These are phyloP conservation scores for Hemaris fuciformis DNA, from an alignment of 2,888 invertebrate genomes.

Conservation along the genomic window DNA sequence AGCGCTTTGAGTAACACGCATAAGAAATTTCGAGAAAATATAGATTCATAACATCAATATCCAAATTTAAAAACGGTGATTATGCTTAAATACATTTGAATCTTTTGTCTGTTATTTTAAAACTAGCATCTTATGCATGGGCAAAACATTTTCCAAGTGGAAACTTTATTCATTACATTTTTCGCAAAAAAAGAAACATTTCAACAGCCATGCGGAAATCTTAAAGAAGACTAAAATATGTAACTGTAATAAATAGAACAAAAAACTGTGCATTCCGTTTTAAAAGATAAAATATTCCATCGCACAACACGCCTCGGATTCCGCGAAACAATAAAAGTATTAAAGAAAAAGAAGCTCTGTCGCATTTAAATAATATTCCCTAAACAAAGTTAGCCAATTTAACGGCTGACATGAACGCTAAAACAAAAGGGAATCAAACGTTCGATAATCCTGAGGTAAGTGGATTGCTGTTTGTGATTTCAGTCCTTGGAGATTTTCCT, in stretches of 20 bases:
- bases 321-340: conserved; percentile 5
- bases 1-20: too few relatives aligned
- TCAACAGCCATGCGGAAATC: neutral
- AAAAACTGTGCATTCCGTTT: neutral
- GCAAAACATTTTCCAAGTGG: too few relatives aligned
- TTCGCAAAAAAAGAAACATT: too few relatives aligned
- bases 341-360: neutral
- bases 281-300: neutral
- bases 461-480: conserved; percentile 30
- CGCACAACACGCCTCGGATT: neutral
- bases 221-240: neutral
- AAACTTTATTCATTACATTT: too few relatives aligned
- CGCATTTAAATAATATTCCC: conserved; percentile 3
- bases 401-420: conserved; percentile 5
- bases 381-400: conserved; percentile 1
- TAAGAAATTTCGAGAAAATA: too few relatives aligned
- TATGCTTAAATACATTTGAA: too few relatives aligned
- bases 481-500: conserved; percentile 25
- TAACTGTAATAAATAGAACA: neutral
- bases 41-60: too few relatives aligned
- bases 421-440: conserved; percentile 13
- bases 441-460: conserved; percentile 16
- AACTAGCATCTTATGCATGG: too few relatives aligned
- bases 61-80: too few relatives aligned
- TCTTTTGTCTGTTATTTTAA: too few relatives aligned